Evolutionary conservation across 1,140 invertebrate species (phyloP), one percentile per base, ranked within the genome.

Genomic region (Drepana arcuata): DNA sequence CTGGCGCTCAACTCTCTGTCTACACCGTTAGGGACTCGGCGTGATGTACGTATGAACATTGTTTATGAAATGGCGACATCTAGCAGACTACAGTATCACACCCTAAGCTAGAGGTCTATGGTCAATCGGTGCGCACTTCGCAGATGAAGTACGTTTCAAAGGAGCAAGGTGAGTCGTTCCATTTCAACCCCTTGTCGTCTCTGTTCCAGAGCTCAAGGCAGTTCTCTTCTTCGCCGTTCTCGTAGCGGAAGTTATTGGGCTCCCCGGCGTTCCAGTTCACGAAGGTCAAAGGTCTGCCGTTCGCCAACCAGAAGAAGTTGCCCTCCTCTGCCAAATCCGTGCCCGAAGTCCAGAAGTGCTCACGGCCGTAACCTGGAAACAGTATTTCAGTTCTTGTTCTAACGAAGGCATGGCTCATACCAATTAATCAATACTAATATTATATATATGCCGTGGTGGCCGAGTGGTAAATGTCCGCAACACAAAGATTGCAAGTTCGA

Each of bases 221-320:
- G 69, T 95, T 94, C 69, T 96, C 94, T 65, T 95, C 93, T 79
- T 96, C 94, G 0, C 93, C 93, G 59, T 95, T 95, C 78, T 95
- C 94, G 75, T 96, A 96, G 60, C 92, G 88, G 86, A 94, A 95
- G 83, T 95, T 95, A 77, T 95, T 95, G 0, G 93, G 93, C 65
- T 95, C 93, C 2, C 93, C 94, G 5, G 93, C 91, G 79, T 95
- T 95, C 94, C 93, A 95, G 72, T 96, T 96, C 40, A 93, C 94
- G 78, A 93, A 96, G 15, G 93, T 95, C 16, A 95, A 88, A 3
- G 94, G 93, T 38, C 92, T 85, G 7, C 94, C 94, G 41, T 91
- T 95, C 4, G 93, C 91, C 92, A 95, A 94, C 94, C 94, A 95
- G 85, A 95, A 95, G 86, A 95, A 95, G 34, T 87, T 89, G 2